Conservation (phyloP, 1,140 invertebrate species). For the Penaeus indicus region DNA sequence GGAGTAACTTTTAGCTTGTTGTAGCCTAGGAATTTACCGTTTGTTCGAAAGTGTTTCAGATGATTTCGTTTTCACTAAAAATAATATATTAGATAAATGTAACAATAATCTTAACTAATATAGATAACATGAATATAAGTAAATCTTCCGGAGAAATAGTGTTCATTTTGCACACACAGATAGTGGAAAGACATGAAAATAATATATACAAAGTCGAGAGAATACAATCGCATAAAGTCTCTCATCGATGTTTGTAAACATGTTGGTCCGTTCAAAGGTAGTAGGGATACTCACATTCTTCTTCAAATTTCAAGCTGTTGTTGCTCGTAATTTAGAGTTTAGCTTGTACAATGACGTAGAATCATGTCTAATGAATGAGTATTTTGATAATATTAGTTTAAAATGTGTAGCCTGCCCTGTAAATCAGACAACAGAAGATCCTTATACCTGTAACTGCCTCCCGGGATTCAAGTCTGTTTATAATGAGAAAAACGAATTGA, state of each 20-base stretch:
- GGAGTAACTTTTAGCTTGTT: too few species aligned
- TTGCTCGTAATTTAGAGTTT: conserved; percentile 38
- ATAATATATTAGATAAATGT: too few species aligned
- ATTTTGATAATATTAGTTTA: conserved; percentile 51
- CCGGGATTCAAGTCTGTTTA: conserved; percentile 25
- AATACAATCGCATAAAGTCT: not conserved
- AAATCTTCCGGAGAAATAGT: too few species aligned
- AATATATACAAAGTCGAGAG: not conserved
- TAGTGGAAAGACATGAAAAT: too few species aligned
- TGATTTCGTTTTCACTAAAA: too few species aligned
- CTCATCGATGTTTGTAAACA: conserved; percentile 14
- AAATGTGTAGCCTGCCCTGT: conserved; percentile 42
- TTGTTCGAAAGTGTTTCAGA: too few species aligned
- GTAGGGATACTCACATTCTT: not conserved
- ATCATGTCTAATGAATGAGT: conserved; percentile 35
- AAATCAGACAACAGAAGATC: conserved; percentile 46
- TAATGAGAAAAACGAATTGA: not conserved
- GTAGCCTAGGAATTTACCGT: too few species aligned
- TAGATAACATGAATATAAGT: too few species aligned
- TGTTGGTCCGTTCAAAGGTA: not conserved
- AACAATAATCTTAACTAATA: too few species aligned
- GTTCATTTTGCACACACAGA: too few species aligned
- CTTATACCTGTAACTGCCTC: conserved; percentile 32
- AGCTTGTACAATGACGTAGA: conserved; percentile 6
- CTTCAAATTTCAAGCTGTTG: not conserved